These are phyloP conservation scores for Mastomys natalensis DNA, from an alignment of 2,113 vertebrate species.

Conservation along the genomic window DNA sequence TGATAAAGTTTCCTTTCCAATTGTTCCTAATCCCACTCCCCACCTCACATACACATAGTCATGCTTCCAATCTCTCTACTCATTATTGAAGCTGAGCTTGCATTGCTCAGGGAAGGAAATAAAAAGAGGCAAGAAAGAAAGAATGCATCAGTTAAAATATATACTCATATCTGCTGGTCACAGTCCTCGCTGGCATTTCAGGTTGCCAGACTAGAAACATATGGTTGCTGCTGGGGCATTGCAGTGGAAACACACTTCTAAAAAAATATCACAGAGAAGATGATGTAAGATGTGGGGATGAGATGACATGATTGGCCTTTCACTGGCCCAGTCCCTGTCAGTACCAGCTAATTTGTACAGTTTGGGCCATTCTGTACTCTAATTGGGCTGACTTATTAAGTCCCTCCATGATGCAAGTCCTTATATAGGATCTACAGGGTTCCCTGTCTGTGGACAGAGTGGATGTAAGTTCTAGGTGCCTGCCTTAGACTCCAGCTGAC, in stretches of 20 bases:
- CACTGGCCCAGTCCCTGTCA: fast-evolving
- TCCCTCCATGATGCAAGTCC: neutral
- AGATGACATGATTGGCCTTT: neutral
- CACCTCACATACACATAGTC: neutral
- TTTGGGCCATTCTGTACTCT: too few relatives aligned
- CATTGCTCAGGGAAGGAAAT: neutral
- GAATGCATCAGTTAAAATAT: neutral
- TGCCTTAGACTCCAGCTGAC: neutral
- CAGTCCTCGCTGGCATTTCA: neutral
- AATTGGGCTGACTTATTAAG: fast-evolving
- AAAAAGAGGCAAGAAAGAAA: neutral
- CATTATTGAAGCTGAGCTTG: constrained; percentile 3
- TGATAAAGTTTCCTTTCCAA: neutral
- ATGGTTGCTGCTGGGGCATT: neutral
- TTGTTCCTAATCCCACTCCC: neutral
- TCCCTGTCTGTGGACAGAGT: fast-evolving
- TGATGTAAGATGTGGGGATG: neutral
- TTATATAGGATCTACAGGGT: fast-evolving
- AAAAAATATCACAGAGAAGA: too few relatives aligned
- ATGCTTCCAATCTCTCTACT: neutral
- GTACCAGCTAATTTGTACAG: neutral
- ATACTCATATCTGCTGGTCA: neutral
- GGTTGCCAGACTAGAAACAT: neutral
- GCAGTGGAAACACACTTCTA: neutral
- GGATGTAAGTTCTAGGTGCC: fast-evolving